Base-by-base conservation (phyloP, 2,888 invertebrate species). In the Cephus pulcher region DNA sequence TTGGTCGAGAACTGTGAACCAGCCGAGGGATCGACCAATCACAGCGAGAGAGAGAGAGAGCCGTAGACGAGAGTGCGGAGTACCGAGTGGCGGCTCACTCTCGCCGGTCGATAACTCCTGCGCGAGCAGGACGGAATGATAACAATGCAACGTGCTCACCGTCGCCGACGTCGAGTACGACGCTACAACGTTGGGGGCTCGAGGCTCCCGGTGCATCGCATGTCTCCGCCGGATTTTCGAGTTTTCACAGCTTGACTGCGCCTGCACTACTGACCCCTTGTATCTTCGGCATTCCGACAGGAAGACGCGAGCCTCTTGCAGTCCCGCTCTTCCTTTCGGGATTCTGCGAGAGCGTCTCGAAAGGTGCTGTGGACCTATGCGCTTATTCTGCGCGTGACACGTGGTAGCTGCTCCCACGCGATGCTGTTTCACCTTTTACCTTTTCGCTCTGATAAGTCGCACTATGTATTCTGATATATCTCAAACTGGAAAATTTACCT, bases 131-230 rank as follows among this genome's bases (percentile, higher is more conserved):
- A 87, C 84, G 73, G 82, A 84, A 80, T 82, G 82, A 87, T 85
- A 87, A 87, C 87, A 87, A 87, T 87, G 84, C 86, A 87, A 86
- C 85, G 86, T 86, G 87, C 80, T 80, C 76, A 34, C 68, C 73
- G 76, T 40, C 32, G 71, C 70, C 74, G 74, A 56, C 56, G 56
- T 56, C 56, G 56, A 56, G 9, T 9, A 3, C 56, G 56, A 56
- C 40, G 40, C 23, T 23, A 40, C 6, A 9, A 9, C 6, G 40
- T 4, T 2, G 23, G 23, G 35, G 12, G 23, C 35, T 34, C 71
- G 71, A 12, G 11, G 6, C 30, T 30, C 71, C 71, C 71, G 71
- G 11, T 3, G 74, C 32, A 4, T 34, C 74, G 35, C 35, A 12
- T 4, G 12, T n/a, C 34, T 34, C 6, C 30, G 71, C 12, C 71